Evolutionary conservation across 2,113 vertebrate species (phyloP).

Genomic region (Leptobrachium ailaonicum): DNA sequence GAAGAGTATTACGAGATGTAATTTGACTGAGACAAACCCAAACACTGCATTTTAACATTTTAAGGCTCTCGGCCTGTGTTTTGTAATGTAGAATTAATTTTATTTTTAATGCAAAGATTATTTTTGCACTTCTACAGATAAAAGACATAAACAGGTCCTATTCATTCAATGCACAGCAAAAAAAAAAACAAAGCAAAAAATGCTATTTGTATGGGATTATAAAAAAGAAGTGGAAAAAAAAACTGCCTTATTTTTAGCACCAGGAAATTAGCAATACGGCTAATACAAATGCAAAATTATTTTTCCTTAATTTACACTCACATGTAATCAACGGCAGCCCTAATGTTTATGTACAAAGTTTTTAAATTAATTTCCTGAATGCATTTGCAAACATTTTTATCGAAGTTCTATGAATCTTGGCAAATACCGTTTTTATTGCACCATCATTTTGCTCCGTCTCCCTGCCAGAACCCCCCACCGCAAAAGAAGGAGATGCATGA

Average conservation of each 20-base stretch:
- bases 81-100: no score
- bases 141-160: no score
- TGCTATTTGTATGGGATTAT: constrained; percentile 48
- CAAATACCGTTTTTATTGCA: constrained; percentile 77
- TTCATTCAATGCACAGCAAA: neutral
- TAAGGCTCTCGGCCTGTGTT: no score
- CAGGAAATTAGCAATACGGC: constrained; percentile 52
- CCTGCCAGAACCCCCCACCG: constrained; percentile 72
- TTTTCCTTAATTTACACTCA: constrained; percentile 51
- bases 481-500: constrained; percentile 70
- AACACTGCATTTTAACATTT: no score
- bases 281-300: constrained; percentile 53
- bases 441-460: constrained; percentile 76
- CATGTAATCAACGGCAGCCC: constrained; percentile 50
- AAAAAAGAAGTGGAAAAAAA: neutral
- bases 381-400: constrained; percentile 54
- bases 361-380: constrained; percentile 59
- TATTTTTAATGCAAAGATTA: no score
- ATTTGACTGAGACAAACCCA: no score
- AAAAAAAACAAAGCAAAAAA: constrained; percentile 43
- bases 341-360: constrained; percentile 52
- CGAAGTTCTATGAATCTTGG: constrained; percentile 56
- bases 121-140: no score
- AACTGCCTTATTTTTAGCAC: constrained; percentile 25
- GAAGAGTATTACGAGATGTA: no score